Evolutionary conservation across 2,888 invertebrate genomes (phyloP), one percentile per base, ranked within the genome.

Genomic region (Lycia hirtaria): DNA sequence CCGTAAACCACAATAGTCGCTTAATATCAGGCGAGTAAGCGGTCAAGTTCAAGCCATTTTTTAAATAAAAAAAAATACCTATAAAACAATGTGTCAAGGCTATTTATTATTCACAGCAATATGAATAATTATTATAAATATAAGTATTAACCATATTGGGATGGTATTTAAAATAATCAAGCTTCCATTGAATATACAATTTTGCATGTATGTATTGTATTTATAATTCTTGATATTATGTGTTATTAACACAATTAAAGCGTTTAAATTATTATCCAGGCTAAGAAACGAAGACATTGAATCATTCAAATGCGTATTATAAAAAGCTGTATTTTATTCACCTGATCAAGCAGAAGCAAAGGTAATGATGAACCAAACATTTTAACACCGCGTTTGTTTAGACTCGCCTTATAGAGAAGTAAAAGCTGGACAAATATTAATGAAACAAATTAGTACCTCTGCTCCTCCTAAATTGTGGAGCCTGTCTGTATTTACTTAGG

Each of bases 341-440:
- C 26, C 32, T 26, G 24, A 43, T 37, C 12, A 44, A 52, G 19
- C 30, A 30, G 6, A 30, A 38, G 14, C 22, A 17, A 35, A 32
- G 32, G 24, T 22, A 41, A 15, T 43, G 28, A 43, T 35, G 26
- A 35, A 38, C 19, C 32, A 38, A 50, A 50, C 44, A 40, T 40
- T 47, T 45, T 33, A 45, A 37, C 33, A 14, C 4, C 0, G 9
- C n/a, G 30, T 37, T 14, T 59, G 24, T 30, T 32, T 48, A 30
- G 24, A 37, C 28, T 41, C 22, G 7, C 54, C 48, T 26, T 57
- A 50, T 43, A 58, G 33, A 60, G 57, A 66, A 60, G 73, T 76
- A 78, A 80, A 80, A 82, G 79, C 79, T 78, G 72, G 67, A 60
- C 73, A 79, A 85, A 85, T 82, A 84, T 78, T 79, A 71, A 71